Evolutionary conservation across 1,140 invertebrate genomes (phyloP), one percentile per base, ranked within the genome.

Genomic region (Dryas iulia): DNA sequence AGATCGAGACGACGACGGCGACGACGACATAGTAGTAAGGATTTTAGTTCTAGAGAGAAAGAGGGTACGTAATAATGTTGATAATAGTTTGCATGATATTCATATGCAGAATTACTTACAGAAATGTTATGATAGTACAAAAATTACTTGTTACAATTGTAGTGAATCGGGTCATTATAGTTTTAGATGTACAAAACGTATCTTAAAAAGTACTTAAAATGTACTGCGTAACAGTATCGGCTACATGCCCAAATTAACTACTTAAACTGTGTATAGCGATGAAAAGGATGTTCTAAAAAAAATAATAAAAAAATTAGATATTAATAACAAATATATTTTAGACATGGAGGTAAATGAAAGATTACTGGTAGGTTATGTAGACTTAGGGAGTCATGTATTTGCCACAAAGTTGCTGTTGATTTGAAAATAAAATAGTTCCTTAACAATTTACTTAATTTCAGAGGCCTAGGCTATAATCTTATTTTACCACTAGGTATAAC

Each of bases 51-150:
- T 11, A 31, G 30, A 31, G 12, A 31, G 11, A 31, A 31, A 31
- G 30, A 31, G 30, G 30, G 30, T 33, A 33, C 31, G 31, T 33
- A 12, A 12, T 33, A 33, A 33, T 4, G 5, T 33, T 33, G 11
- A 33, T 33, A 11, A 33, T 33, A 33, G 12, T 33, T 33, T 33
- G 11, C 31, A 33, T 33, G 31, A 33, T 33, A 31, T 12, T 31
- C 30, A 12, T 31, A 76, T 54, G 73, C 72, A n/a, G 76, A 31
- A 21, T 71, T 1, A 31, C 31, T 78, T 14, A 75, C 70, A 0
- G 70, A 80, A 21, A 83, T 84, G 79, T 58, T 83, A 53, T n/a
- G n/a, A n/a, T n/a, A n/a, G n/a, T n/a, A n/a, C n/a, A n/a, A n/a
- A n/a, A n/a, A n/a, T n/a, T n/a, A n/a, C n/a, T n/a, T 35, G 33